These are phyloP conservation scores for Camponotus pennsylvanicus DNA, from an alignment of 1,140 invertebrate species.

Conservation along the genomic window DNA sequence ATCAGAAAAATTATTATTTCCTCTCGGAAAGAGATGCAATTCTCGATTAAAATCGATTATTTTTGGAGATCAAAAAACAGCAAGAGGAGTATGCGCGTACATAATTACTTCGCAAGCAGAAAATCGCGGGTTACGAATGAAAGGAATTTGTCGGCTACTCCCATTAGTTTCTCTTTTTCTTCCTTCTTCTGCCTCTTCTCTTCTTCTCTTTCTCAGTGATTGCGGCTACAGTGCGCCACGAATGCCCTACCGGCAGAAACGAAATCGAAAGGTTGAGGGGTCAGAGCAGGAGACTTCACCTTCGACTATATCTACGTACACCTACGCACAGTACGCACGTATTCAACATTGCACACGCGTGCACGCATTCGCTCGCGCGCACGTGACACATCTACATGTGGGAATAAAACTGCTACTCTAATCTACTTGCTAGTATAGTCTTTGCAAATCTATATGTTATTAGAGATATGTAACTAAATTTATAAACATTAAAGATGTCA, in stretches of 20 bases:
- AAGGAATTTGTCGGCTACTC: slow-evolving; percentile 71
- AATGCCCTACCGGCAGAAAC: slow-evolving; percentile 62
- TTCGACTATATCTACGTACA: slow-evolving; percentile 65
- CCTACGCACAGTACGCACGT: slow-evolving; percentile 1
- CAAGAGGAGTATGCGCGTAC: slow-evolving; percentile 47
- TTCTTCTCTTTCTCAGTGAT: slow-evolving; percentile 10
- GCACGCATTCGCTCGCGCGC: not conserved
- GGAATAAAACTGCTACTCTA: slow-evolving; percentile 26
- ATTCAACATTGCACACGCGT: not conserved
- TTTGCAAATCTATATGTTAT: not conserved
- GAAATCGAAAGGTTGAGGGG: slow-evolving; percentile 71
- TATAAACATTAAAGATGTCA: too few species aligned
- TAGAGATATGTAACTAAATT: too few species aligned
- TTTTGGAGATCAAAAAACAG: not conserved
- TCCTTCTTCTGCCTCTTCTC: slow-evolving; percentile 1
- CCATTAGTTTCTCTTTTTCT: slow-evolving; percentile 61
- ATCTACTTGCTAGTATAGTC: not conserved
- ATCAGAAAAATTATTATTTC: not conserved
- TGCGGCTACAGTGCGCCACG: slow-evolving; percentile 43
- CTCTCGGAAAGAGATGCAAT: not conserved
- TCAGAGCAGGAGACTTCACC: slow-evolving; percentile 64
- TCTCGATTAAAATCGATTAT: slow-evolving; percentile 1
- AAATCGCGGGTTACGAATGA: slow-evolving; percentile 71
- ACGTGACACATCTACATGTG: not conserved
- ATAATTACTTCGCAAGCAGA: slow-evolving; percentile 61